Evolutionary conservation across 1,140 invertebrate genomes (phyloP), one percentile per base, ranked within the genome.

Genomic region (Tribolium castaneum): DNA sequence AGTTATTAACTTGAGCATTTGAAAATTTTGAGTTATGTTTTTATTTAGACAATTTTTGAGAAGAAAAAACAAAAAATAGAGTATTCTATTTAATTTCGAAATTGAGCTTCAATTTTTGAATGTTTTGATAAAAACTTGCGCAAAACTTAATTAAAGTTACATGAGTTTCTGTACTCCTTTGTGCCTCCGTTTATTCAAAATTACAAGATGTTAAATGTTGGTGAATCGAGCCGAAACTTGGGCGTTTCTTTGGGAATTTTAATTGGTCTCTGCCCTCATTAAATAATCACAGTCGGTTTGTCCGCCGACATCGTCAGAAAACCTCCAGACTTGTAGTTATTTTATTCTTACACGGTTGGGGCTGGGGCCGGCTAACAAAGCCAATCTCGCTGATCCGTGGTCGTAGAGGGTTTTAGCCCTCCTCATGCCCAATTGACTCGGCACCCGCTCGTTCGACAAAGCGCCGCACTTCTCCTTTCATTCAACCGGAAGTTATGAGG

Each of bases 391-490:
- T 83, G 80, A 81, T 81, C 82, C 80, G 76, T 62, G 70, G 73
- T 76, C 62, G 79, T 77, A 51, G 76, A 81, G 79, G 75, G 81
- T 73, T 78, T 52, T 75, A 70, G 70, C 80, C 81, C 75, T 79
- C 62, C 66, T 78, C 78, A 84, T 80, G 83, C 81, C 83, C 83
- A 84, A 84, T 84, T 84, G 83, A 82, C 82, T 83, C 80, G 78
- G 78, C 80, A 81, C 81, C 72, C 81, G 80, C 76, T 77, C 76
- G 75, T 54, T 76, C 77, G 78, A 80, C 80, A 80, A 80, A 79
- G 78, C 70, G 72, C 76, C 78, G 78, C 77, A 80, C 77, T 80
- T 78, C 79, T 77, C 45, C 52, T 59, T 77, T 75, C 78, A 77
- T 77, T 80, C 79, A 79, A 78, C 83, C 80, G 82, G 82, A 83